Base-by-base conservation (phyloP, 2,113 vertebrate species). In the Dissostichus mawsoni region DNA sequence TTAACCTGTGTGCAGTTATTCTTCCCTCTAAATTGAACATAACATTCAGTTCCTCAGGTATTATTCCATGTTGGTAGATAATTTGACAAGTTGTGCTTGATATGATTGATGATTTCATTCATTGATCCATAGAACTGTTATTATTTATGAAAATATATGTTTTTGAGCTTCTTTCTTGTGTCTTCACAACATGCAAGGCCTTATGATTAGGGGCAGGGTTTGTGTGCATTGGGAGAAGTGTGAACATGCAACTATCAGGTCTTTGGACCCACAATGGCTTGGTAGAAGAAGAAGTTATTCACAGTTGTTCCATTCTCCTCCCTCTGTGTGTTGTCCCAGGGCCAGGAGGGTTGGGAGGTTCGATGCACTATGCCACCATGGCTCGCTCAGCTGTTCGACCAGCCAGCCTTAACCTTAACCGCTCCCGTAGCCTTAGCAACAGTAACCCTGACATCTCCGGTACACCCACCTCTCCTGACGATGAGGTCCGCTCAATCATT, bases 391-490 rank as follows among this genome's bases (percentile, higher is more conserved):
- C 96, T 14, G 96, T 98, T 70, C 95, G 98, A 86, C 98, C 98
- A 0, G 97, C 98, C 75, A 99, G 98, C 94, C 97, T 99, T 73
- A 98, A 98, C 89, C 91, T 99, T 76, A 99, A 97, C 92, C 98
- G 97, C 87, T 98, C 98, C 1, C 96, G 97, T 71, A 99, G 98
- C 95, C 97, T 99, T 85, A 99, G 98, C 94, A 99, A 99, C 94
- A 99, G 98, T 86, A 99, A 99, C 90, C 98, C 98, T 11, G 98
- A 99, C 84, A 98, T 99, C 81, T 98, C 98, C 0, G 98, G 98
- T 56, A 99, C 98, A 0, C 98, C 98, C 63, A 98, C 98, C 0
- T 99, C 98, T 0, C 98, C 98, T 0, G 98, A 99, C 1, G 98
- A 99, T 20, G 98, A 99, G 94, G 98, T 99, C 50, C 96, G 97